Percentiles rank a stretch among this genome's conserved stretches.
These are phyloP conservation scores for Drosophila littoralis DNA, from an alignment of 1,140 invertebrate species.

Conservation along the genomic window DNA sequence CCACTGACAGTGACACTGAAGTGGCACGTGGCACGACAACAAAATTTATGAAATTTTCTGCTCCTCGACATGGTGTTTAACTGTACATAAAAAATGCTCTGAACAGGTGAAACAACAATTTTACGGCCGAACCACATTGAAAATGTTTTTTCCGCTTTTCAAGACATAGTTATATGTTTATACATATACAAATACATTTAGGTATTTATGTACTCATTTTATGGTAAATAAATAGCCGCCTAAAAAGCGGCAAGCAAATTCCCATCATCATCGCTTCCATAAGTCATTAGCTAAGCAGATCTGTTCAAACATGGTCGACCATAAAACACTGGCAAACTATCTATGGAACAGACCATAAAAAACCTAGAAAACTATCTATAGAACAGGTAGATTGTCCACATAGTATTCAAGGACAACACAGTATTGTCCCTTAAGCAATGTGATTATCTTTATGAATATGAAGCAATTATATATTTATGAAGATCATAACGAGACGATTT, in stretches of 20 bases:
- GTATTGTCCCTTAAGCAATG: slow-evolving; percentile 44
- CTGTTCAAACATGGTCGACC: slow-evolving; percentile 50
- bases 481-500: slow-evolving; percentile 71
- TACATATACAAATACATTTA: slow-evolving; percentile 10
- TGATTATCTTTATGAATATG: slow-evolving; percentile 67
- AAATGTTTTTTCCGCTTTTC: slow-evolving; percentile 27
- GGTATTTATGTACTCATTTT: slow-evolving; percentile 37
- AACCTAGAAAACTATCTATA: neutral
- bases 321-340: slow-evolving; percentile 33
- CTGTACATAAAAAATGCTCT: slow-evolving; percentile 68
- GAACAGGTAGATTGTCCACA: slow-evolving; percentile 17
- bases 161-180: slow-evolving; percentile 9
- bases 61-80: slow-evolving; percentile 39
- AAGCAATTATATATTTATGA: slow-evolving; percentile 76
- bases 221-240: slow-evolving; percentile 73
- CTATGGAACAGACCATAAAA: slow-evolving; percentile 34
- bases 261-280: slow-evolving; percentile 23
- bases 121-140: slow-evolving; percentile 26
- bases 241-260: slow-evolving; percentile 50
- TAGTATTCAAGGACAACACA: slow-evolving; percentile 55
- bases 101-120: slow-evolving; percentile 79
- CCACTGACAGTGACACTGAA: slow-evolving; percentile 34
- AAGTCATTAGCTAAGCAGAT: slow-evolving; percentile 50
- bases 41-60: slow-evolving; percentile 64
- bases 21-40: slow-evolving; percentile 18